phyloP scores from a whole-genome alignment of 2,888 invertebrate genomes.

The Listrodromus nycthemerus region DNA sequence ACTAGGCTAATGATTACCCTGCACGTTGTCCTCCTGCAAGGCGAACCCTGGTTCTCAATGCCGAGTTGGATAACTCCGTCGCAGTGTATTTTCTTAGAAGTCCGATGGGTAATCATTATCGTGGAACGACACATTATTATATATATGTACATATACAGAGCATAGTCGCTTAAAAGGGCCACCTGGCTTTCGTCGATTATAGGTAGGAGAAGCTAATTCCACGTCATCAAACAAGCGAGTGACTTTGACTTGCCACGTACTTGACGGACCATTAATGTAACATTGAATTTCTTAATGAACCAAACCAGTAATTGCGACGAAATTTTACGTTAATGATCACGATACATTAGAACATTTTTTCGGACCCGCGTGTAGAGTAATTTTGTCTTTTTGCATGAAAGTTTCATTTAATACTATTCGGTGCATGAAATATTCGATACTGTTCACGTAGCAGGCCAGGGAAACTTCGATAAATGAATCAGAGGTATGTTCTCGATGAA shows the following conservation, averaged over 20 bases:
- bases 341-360: not conserved
- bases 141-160: not conserved
- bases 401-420: not conserved
- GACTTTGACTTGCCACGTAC: constrained; percentile 53
- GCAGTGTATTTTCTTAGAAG: constrained; percentile 14
- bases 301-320: not conserved
- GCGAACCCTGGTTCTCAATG: constrained; percentile 46
- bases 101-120: constrained; percentile 6
- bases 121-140: constrained; percentile 28
- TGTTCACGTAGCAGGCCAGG: not conserved
- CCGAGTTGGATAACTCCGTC: constrained; percentile 32
- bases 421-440: not conserved
- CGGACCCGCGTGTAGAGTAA: not conserved
- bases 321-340: constrained; percentile 8
- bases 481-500: too few relatives aligned
- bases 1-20: constrained; percentile 62
- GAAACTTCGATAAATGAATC: too few relatives aligned
- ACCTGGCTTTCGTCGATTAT: not conserved
- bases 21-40: constrained; percentile 47
- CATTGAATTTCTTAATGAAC: constrained; percentile 51
- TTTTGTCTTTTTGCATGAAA: not conserved
- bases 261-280: constrained; percentile 52
- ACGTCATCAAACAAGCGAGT: constrained; percentile 45
- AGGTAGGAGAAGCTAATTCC: constrained; percentile 1
- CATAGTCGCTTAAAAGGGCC: not conserved